phyloP scores from a whole-genome alignment of 2,113 vertebrate genomes.

The Phalacrocorax carbo region DNA sequence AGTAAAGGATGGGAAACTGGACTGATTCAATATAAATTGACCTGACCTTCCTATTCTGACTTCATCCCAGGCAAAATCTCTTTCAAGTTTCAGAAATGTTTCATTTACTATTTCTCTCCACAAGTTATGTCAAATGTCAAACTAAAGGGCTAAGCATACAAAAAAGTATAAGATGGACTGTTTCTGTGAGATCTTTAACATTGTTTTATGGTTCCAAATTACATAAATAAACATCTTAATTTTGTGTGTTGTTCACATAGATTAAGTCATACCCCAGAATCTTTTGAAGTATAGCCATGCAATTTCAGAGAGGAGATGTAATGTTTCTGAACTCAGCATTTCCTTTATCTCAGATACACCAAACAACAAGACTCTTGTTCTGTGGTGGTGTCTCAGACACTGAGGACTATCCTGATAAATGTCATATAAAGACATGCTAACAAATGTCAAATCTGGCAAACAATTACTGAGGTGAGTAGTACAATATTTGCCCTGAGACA shows the following conservation, averaged over 20 bases:
- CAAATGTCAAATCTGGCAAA: not conserved
- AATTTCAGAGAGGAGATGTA: not conserved
- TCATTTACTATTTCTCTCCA: slow-evolving; percentile 45
- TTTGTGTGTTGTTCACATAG: not conserved
- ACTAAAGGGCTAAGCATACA: not conserved
- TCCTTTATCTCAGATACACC: not conserved
- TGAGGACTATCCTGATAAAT: not conserved
- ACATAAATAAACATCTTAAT: not conserved
- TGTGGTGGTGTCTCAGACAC: too few species aligned
- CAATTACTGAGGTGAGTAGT: not conserved
- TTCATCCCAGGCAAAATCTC: slow-evolving; percentile 28
- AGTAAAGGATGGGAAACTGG: not conserved
- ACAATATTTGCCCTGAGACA: not conserved
- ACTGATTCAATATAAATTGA: slow-evolving; percentile 23
- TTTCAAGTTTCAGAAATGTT: slow-evolving; percentile 43
- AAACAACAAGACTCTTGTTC: not conserved
- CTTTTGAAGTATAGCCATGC: not conserved
- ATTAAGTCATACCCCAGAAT: not conserved
- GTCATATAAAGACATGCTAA: not conserved
- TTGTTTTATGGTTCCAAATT: not conserved
- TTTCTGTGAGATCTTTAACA: not conserved
- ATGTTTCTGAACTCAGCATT: not conserved
- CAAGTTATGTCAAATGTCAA: not conserved
- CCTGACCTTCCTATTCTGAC: slow-evolving; percentile 13
- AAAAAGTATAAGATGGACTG: not conserved